Evolutionary conservation across 2,113 vertebrate species (phyloP), one percentile per base, ranked within the genome.

Genomic region (Labeo rohita): DNA sequence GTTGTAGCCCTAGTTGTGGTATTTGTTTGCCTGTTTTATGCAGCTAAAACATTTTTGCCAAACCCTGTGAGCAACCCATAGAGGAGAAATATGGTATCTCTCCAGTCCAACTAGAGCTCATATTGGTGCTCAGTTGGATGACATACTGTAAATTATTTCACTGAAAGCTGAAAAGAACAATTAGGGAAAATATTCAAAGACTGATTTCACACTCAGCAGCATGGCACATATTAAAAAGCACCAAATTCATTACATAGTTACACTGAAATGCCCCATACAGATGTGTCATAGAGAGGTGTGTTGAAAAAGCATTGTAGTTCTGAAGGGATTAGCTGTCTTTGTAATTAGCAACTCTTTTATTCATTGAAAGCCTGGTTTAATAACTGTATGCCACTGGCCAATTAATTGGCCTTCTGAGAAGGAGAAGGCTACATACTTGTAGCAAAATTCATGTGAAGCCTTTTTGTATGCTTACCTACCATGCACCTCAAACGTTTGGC

Each of bases 281-380:
- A 18, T 68, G 34, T 68, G 78, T 45, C 63, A 82, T 68, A 28
- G 47, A 68, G 47, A 49, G 80, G 23, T 82, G 61, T 82, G 45
- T 66, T 68, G 45, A 82, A 80, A 82, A 83, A 56, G 21, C 7
- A 3, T 59, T 59, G 54, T 66, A 70, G 16, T 43, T 79, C 54
- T 79, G 43, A 73, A 43, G 18, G 79, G 66, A 83, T 83, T 73
- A 83, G 81, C 16, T 23, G 81, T 73, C 93, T 93, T 93, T 94
- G 84, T 92, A 94, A 94, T 95, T 93, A 94, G 16, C 81, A 21
- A 16, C 7, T 56, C 93, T 93, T 93, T 92, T 93, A 92, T 93
- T 92, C 91, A 93, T 91, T 92, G 89, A 93, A 93, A 89, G 79
- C 91, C 89, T 84, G 87, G 88, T 85, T 89, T 89, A 94, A 93